Conservation (phyloP, 2,888 invertebrate genomes). For the Meta bourneti region DNA sequence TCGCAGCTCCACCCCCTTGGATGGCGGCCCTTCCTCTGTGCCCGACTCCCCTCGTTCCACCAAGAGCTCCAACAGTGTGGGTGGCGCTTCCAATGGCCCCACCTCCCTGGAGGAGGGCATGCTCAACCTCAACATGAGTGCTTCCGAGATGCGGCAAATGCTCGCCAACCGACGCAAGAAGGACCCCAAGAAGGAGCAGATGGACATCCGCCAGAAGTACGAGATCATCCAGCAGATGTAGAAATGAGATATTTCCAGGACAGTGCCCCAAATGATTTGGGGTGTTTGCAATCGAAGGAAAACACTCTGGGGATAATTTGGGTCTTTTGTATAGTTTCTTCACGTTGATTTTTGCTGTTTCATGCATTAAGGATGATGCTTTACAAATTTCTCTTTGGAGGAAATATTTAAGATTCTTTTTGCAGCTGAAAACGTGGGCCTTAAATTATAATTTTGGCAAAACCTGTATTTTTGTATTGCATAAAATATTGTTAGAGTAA, state of each 20-base stretch:
- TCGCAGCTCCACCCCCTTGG: constrained; percentile 75
- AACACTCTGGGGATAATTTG: not conserved
- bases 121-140: constrained; percentile 88
- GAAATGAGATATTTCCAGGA: constrained; percentile 56
- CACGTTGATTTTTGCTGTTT: too few species aligned
- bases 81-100: constrained; percentile 44
- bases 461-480: too few species aligned
- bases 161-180: constrained; percentile 92
- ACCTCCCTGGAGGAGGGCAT: constrained; percentile 37
- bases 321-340: not conserved
- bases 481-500: too few species aligned
- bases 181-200: constrained; percentile 93
- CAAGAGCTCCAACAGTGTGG: constrained; percentile 64
- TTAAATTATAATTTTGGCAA: too few species aligned
- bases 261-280: not conserved
- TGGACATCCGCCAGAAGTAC: constrained; percentile 95
- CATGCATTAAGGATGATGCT: too few species aligned
- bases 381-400: too few species aligned
- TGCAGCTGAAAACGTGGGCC: too few species aligned
- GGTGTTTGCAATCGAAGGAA: too few species aligned
- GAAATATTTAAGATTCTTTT: too few species aligned
- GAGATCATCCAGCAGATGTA: constrained; percentile 96
- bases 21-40: constrained; percentile 77
- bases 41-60: constrained; percentile 78
- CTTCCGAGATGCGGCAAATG: constrained; percentile 93